Conservation (phyloP, 30 jellyfish, hydroid and myxozoan genomes). For the Aurelia aurita complex sp. Pacific region DNA sequence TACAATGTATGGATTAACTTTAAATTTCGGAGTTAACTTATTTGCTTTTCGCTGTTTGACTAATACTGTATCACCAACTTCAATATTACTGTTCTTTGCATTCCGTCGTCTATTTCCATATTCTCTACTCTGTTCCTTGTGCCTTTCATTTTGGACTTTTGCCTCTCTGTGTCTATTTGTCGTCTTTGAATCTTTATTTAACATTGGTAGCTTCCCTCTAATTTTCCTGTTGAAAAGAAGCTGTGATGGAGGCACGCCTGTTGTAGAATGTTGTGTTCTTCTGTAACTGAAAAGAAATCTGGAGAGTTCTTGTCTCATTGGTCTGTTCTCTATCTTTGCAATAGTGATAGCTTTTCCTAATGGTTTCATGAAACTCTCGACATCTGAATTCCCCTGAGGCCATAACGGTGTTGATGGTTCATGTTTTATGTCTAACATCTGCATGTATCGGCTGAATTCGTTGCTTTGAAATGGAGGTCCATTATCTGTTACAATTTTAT, state of each 20-base stretch:
- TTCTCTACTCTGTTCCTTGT: neutral
- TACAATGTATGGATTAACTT: conserved; percentile 57
- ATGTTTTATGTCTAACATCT: conserved; percentile 9
- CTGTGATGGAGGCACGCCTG: conserved; percentile 45
- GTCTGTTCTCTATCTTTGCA: conserved; percentile 10
- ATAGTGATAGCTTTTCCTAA: conserved; percentile 33
- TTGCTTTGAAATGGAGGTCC: conserved; percentile 62
- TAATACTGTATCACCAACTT: conserved; percentile 55
- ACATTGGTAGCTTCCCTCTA: neutral
- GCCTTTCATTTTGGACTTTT: neutral
- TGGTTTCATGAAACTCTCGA: conserved; percentile 30
- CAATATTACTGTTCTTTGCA: neutral
- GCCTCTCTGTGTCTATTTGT: neutral
- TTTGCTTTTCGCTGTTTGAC: conserved; percentile 69
- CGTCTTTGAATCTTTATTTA: neutral
- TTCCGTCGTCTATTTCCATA: conserved; percentile 15
- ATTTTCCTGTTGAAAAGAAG: conserved; percentile 40
- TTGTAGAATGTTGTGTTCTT: conserved; percentile 41
- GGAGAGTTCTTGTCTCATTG: conserved; percentile 34
- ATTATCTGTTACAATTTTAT: conserved; percentile 27
- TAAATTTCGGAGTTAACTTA: conserved; percentile 51
- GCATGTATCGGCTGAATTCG: conserved; percentile 17
- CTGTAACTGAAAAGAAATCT: conserved; percentile 28
- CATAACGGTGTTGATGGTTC: conserved; percentile 33
- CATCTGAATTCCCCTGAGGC: conserved; percentile 40